phyloP scores from a whole-genome alignment of 2,113 vertebrate genomes.

The Mesocricetus auratus region DNA sequence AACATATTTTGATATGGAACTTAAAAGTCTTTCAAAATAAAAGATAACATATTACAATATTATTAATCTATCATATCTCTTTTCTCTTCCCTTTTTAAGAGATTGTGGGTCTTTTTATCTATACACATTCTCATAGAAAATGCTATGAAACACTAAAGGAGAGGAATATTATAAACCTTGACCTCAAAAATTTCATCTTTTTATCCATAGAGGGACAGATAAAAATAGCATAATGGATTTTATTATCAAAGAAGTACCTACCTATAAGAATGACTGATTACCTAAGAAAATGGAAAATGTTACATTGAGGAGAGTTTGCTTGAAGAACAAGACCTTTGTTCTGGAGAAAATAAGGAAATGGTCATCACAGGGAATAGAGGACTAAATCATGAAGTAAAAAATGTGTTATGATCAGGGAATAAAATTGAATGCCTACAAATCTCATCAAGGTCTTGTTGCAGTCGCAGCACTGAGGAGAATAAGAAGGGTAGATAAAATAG shows the following conservation, averaged over 20 bases:
- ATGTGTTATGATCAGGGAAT: not conserved
- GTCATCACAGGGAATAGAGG: not conserved
- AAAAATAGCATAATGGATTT: constrained; percentile 4
- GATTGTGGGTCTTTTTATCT: not conserved
- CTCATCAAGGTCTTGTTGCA: not conserved
- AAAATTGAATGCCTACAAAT: not conserved
- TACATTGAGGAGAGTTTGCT: not conserved
- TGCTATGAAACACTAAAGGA: not conserved
- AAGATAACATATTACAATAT: not conserved
- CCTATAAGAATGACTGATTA: not conserved
- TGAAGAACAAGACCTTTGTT: not conserved
- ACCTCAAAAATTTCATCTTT: not conserved
- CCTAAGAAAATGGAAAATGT: not conserved
- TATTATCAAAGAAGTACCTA: not conserved
- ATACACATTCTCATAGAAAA: constrained; percentile 29
- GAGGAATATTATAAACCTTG: not conserved
- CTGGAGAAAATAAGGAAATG: not conserved
- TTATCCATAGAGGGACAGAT: not conserved
- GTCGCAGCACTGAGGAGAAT: not conserved
- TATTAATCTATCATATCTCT: not conserved
- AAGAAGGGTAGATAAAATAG: not conserved
- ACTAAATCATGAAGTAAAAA: not conserved
- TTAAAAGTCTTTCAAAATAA: not conserved
- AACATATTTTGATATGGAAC: not conserved
- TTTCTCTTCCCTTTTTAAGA: not conserved